phyloP scores from a whole-genome alignment of 1,140 invertebrate species.

The Geopemphigus sp. region DNA sequence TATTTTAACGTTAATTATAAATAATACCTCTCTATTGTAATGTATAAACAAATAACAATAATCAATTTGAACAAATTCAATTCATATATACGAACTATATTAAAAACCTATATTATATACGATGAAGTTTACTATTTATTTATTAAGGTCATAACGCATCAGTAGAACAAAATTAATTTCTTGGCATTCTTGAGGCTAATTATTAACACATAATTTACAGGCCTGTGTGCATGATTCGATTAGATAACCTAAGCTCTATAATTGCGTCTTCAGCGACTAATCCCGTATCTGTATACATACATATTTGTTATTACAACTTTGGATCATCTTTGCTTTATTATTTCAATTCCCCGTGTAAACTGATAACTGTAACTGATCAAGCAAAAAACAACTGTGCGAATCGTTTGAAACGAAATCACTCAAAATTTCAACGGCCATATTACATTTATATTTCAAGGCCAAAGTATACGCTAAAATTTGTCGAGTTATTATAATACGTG shows the following conservation, averaged over 20 bases:
- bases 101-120: not conserved
- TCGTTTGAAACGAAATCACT: not conserved
- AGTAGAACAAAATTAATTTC: conserved; percentile 12
- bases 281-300: not conserved
- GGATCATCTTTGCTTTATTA: not conserved
- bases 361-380: not conserved
- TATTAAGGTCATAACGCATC: not conserved
- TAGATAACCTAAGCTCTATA: conserved; percentile 17
- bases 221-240: not conserved
- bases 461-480: too few species aligned
- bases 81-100: not conserved
- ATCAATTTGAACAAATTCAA: not conserved
- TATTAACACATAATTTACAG: conserved; percentile 5
- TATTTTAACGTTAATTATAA: not conserved
- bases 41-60: not conserved
- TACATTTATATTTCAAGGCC: too few species aligned
- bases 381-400: not conserved
- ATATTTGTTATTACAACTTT: not conserved
- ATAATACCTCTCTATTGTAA: not conserved
- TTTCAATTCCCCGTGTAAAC: not conserved
- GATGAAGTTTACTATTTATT: not conserved
- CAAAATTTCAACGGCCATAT: not conserved
- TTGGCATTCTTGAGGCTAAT: not conserved
- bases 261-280: not conserved
- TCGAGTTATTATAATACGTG: too few species aligned